phyloP scores from a whole-genome alignment of 23 tunicate species.

The Botrylloides violaceus region DNA sequence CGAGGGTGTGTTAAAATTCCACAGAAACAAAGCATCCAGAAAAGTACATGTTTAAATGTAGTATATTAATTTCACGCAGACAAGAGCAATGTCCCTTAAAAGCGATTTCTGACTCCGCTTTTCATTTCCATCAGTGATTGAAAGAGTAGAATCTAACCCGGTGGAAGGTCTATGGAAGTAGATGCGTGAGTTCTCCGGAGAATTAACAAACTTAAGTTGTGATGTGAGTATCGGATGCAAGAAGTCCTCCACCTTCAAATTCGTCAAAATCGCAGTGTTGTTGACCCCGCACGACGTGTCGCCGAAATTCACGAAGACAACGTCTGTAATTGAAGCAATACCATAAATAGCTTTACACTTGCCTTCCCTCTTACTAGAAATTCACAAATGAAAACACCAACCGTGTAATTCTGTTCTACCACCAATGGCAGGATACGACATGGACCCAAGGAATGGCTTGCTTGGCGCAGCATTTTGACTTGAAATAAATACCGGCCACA shows the following conservation, averaged over 20 bases:
- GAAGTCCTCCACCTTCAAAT: constrained; percentile 23
- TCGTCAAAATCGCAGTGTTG: constrained; percentile 15
- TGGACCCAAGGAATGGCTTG: constrained; percentile 32
- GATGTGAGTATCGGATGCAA: constrained; percentile 5
- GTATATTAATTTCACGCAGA: too few relatives aligned
- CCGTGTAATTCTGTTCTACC: constrained; percentile 29
- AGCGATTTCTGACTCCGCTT: too few relatives aligned
- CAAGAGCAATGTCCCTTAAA: too few relatives aligned
- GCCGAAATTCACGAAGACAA: constrained; percentile 9
- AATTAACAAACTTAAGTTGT: background rate
- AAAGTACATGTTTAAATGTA: too few relatives aligned
- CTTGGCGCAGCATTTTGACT: constrained; percentile 41
- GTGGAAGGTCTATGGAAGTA: constrained; percentile 13
- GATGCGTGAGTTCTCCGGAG: background rate
- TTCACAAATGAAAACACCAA: background rate
- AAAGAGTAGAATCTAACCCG: too few relatives aligned
- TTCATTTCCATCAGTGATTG: too few relatives aligned
- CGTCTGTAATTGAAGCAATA: background rate
- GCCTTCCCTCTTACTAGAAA: too few relatives aligned
- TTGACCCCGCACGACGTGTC: constrained; percentile 4
- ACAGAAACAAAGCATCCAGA: too few relatives aligned
- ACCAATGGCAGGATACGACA: constrained; percentile 37
- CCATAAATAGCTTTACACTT: background rate
- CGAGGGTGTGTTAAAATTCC: too few relatives aligned
- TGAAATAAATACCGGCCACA: constrained; percentile 33